phyloP scores from a whole-genome alignment of 2,888 invertebrate species.

The Aphrophora alni region DNA sequence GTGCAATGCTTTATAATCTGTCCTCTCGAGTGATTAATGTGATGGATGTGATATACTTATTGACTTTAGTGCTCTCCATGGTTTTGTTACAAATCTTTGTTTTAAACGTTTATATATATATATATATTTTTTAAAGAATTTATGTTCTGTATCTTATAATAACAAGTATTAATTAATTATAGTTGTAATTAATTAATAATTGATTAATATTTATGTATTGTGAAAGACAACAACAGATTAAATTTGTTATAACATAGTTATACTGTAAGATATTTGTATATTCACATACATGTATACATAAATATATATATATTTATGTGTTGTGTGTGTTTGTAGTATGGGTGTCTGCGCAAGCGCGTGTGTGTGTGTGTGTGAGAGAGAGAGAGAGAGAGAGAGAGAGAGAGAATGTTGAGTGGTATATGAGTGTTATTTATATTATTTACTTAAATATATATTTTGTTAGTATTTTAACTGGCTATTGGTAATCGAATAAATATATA shows the following conservation, averaged over 20 bases:
- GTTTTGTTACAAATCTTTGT: background rate
- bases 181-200: background rate
- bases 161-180: background rate
- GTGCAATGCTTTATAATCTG: conserved; percentile 17
- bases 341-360: background rate
- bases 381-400: no score
- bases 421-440: background rate
- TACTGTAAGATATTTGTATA: background rate
- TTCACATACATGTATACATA: background rate
- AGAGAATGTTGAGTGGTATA: no score
- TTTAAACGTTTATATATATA: background rate
- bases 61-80: background rate
- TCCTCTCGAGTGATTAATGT: background rate
- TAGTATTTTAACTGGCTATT: conserved; percentile 6
- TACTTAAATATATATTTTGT: conserved; percentile 3
- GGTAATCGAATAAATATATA: background rate
- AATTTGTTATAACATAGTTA: background rate
- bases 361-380: no score
- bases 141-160: conserved; percentile 2
- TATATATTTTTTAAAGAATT: background rate
- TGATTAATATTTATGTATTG: background rate
- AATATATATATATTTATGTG: background rate
- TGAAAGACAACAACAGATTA: background rate
- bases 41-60: conserved; percentile 14
- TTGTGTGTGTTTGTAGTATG: background rate